Percentiles rank a stretch among this genome's conserved stretches.
Conservation (phyloP, 2,888 invertebrate species). For the Balanococcus diminutus region DNA sequence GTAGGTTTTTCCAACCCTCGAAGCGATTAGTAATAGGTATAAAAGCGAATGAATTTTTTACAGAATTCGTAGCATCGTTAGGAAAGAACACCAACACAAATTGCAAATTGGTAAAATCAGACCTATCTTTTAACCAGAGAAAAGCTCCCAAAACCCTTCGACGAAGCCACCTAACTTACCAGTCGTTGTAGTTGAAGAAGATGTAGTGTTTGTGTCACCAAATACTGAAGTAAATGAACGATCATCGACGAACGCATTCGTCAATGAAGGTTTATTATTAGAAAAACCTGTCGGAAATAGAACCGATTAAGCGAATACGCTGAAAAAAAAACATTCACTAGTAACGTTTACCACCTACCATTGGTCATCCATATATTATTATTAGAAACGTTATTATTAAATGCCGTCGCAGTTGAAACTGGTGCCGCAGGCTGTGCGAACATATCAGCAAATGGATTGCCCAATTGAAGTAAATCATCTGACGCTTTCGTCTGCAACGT, state of each 20-base stretch:
- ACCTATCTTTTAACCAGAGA: not conserved
- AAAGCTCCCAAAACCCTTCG: not conserved
- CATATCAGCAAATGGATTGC: conserved; percentile 91
- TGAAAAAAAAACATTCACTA: not conserved
- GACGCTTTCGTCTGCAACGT: conserved; percentile 69
- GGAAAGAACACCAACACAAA: not conserved
- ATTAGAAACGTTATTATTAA: conserved; percentile 60
- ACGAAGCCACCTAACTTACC: conserved; percentile 58
- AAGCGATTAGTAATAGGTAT: not conserved
- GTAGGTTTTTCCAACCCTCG: not conserved
- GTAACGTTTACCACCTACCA: conserved; percentile 60
- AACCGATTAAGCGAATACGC: not conserved
- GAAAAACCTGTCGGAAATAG: conserved; percentile 48
- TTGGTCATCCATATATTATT: conserved; percentile 67
- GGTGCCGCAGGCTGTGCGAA: conserved; percentile 66
- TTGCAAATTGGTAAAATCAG: not conserved
- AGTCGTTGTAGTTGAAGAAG: conserved; percentile 56
- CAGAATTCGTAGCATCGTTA: too few relatives aligned
- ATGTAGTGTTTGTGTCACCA: conserved; percentile 71
- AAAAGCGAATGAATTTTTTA: not conserved
- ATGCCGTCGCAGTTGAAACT: conserved; percentile 57
- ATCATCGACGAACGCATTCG: conserved; percentile 69
- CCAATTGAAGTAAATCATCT: conserved; percentile 85
- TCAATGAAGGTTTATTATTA: conserved; percentile 52
- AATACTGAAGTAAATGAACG: conserved; percentile 88